phyloP scores from a whole-genome alignment of 2,797 vertebrate species.

The Aulostomus chinensis region DNA sequence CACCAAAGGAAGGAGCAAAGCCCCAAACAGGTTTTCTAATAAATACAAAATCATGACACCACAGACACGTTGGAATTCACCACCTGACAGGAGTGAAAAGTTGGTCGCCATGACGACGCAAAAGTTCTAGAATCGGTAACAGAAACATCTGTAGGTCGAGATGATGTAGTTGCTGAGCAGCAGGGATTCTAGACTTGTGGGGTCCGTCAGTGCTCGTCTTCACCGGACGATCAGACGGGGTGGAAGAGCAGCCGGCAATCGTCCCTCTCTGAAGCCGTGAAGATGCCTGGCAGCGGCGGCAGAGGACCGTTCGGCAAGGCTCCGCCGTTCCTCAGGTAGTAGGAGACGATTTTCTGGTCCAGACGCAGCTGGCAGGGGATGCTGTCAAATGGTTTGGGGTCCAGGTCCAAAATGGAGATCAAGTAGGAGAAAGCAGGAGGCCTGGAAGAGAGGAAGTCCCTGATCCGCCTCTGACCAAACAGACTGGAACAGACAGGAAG shows the following conservation, averaged over 20 bases:
- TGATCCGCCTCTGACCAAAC: conserved; percentile 37
- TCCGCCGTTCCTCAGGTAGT: conserved; percentile 84
- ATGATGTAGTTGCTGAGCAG: conserved; percentile 2
- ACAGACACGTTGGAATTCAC: neutral
- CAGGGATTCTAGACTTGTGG: conserved; percentile 8
- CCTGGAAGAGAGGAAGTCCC: conserved; percentile 50
- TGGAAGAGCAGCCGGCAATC: conserved; percentile 93
- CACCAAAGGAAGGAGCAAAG: neutral
- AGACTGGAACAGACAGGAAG: conserved; percentile 5
- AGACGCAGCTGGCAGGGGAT: conserved; percentile 91
- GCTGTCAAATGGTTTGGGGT: conserved; percentile 94
- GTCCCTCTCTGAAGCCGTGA: conserved; percentile 83
- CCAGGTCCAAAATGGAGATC: conserved; percentile 92
- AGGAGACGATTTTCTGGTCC: conserved; percentile 91
- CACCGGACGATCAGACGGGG: conserved; percentile 78
- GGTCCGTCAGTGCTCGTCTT: neutral
- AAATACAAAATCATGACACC: conserved; percentile 3
- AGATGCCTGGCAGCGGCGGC: conserved; percentile 68
- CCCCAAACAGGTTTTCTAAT: conserved; percentile 1
- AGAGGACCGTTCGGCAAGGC: conserved; percentile 78
- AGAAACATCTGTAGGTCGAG: conserved; percentile 9
- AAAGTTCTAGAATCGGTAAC: conserved; percentile 21
- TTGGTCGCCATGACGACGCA: neutral
- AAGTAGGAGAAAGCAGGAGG: conserved; percentile 86
- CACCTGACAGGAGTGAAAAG: neutral